Evolutionary conservation across 2,888 invertebrate species (phyloP), one percentile per base, ranked within the genome.

Genomic region (Eucera pruinosa): DNA sequence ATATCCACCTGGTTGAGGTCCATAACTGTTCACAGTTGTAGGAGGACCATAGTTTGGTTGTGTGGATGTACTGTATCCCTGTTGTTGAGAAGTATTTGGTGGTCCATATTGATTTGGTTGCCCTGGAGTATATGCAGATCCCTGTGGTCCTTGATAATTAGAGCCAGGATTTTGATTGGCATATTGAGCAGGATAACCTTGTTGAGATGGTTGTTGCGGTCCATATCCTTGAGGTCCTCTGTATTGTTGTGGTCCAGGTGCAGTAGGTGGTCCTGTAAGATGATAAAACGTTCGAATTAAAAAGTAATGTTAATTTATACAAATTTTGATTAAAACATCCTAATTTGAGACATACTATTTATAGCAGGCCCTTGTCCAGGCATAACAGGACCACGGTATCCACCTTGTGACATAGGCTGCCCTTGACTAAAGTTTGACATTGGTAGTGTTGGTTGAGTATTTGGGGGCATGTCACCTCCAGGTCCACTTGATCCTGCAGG

Each of bases 121-220:
- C 25, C 95, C 92, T 1, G 94, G 88, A 7, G 88, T 88, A 54
- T 91, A 91, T 3, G 87, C 88, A 6, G 89, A 72, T 18, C 94
- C 94, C 81, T 93, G 93, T 67, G 94, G 94, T 89, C 95, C 96
- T 62, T 95, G 95, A 52, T 95, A 95, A 90, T 95, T 95, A 60
- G 93, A 92, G 11, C 93, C 94, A 50, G 94, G 93, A 80, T 93
- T 94, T 75, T 93, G 93, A 83, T 93, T 94, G 87, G 94, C 93
- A 86, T 94, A 94, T 88, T 95, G 95, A 15, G 94, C 87, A n/a
- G 92, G 91, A 78, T 93, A 92, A 50, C 91, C 95, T 90, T 95
- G 96, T 73, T 95, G 95, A 87, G 95, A 95, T 45, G 94, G 95
- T 86, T 95, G 93, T 88, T 95, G 95, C 9, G 95, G 95, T n/a